Conservation (phyloP, 2,888 invertebrate genomes). For the Coronaproctus castanopsis region DNA sequence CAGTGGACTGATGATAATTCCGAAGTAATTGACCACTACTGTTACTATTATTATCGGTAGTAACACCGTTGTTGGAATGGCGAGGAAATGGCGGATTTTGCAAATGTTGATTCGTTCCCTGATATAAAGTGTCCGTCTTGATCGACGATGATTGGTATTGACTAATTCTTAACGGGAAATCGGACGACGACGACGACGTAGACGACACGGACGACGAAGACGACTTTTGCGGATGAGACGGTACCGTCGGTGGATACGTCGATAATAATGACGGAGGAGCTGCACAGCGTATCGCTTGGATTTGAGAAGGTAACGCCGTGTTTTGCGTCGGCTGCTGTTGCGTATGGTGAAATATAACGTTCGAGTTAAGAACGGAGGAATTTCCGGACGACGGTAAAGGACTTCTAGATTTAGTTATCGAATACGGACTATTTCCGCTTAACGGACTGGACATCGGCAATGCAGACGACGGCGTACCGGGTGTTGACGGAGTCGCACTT, state of each 20-base stretch:
- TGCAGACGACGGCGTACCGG: slow-evolving; percentile 14
- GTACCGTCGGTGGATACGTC: slow-evolving; percentile 10
- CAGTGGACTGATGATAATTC: background rate
- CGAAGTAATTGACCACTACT: background rate
- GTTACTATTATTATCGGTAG: slow-evolving; percentile 23
- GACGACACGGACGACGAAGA: slow-evolving; percentile 23
- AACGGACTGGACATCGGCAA: slow-evolving; percentile 14
- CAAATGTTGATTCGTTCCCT: background rate
- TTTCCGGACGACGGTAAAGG: slow-evolving; percentile 2
- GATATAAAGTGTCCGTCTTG: background rate
- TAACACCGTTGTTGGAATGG: slow-evolving; percentile 25
- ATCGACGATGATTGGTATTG: slow-evolving; percentile 6
- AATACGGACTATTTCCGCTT: background rate
- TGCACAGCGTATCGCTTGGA: slow-evolving; percentile 21
- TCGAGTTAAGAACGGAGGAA: slow-evolving; percentile 5
- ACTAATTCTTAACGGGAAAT: slow-evolving; percentile 4
- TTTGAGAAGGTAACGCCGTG: slow-evolving; percentile 33
- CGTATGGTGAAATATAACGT: background rate
- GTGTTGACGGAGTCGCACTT: slow-evolving; percentile 17
- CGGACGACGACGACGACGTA: slow-evolving; percentile 32
- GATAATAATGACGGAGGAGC: slow-evolving; percentile 4
- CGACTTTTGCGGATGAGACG: slow-evolving; percentile 5
- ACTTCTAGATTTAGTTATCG: background rate
- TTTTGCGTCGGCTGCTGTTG: slow-evolving; percentile 19
- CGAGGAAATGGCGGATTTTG: slow-evolving; percentile 21